Base-by-base conservation (phyloP, 1,140 invertebrate species). In the Cydia strobilella region DNA sequence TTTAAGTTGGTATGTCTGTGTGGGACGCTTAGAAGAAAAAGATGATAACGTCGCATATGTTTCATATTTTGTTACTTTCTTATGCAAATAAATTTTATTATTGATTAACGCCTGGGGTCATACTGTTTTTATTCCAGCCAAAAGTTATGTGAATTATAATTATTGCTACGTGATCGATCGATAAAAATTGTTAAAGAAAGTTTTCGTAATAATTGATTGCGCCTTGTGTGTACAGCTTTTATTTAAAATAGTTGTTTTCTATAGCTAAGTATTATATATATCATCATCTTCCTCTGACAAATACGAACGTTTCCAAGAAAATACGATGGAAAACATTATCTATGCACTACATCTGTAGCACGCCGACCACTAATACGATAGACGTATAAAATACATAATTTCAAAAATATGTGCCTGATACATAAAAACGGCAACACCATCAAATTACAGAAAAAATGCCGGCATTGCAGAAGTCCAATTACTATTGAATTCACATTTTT, bases 131-230 rank as follows among this genome's bases (percentile, higher is more conserved):
- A 48, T 48, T 59, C 7, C 5, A 6, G 54, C 54, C 54, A 12
- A 59, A 59, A 59, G 54, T 59, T 23, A 23, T 59, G 54, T 59
- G 54, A 59, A 59, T 59, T 59, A 59, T 59, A 59, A 59, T 59
- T 59, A 59, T 59, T 59, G 63, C 23, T 65, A 31, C 63, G 63
- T 65, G 13, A 31, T 65, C 63, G 63, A 27, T 65, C 63, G 63
- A 65, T 65, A 35, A 65, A 27, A 35, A n/a, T 65, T 35, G 63
- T 27, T 35, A 3, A 23, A 63, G 27, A 27, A 65, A 65, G 63
- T 65, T 12, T 7, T 59, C 54, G 54, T 23, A 59, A 20, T 59
- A 59, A 59, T 59, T 59, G 20, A 59, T 59, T 31, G 25, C 27
- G 6, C 0, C 5, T n/a, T 63, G 62, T 25, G 1, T 15, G 23